Base-by-base conservation (phyloP, 2,888 invertebrate species). In the Nebria brevicollis region DNA sequence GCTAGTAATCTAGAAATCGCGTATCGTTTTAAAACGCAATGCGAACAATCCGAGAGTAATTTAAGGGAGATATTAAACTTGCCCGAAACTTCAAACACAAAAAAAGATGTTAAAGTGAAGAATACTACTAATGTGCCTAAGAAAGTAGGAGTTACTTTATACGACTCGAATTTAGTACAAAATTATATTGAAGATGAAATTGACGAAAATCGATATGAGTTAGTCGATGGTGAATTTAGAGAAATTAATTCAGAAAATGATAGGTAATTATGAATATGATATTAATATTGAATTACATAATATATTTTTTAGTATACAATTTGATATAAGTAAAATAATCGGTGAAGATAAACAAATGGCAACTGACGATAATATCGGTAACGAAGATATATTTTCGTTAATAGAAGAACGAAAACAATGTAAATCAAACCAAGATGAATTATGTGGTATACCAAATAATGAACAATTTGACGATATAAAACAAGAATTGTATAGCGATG, bases 1-100 rank as follows among this genome's bases (percentile, higher is more conserved):
- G 76, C 83, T 11, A 81, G 83, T 65, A 77, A 83, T 64, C 77
- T 86, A 75, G 83, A 84, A 72, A 76, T 77, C 2, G 82, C 83
- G 20, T 85, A 84, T 74, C 81, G 73, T 34, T 86, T 85, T 82
- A 85, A 84, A 78, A 83, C 83, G 64, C 85, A 84, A 41, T 86
- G 86, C 81, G 84, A 84, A 75, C 82, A 83, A 81, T 82, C 84
- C 7, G 84, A 85, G 82, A 70, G 77, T 10, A 84, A 84, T 43
- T 82, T 85, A 79, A 76, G 82, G 75, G 81, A 83, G 54, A 79
- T 84, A 25, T 80, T 84, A 64, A 77, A 72, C 75, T 65, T 81
- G 72, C 72, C 81, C 11, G 34, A 34, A 4, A 54, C 54, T 54
- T 6, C 54, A 54, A 13, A 13, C 8, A 11, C 13, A 2, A 54